A percentile compares a stretch with the other conserved stretches of the same genome.
These are phyloP conservation scores for Syrmaticus mikado DNA, from an alignment of 2,113 vertebrate genomes.

Conservation along the genomic window DNA sequence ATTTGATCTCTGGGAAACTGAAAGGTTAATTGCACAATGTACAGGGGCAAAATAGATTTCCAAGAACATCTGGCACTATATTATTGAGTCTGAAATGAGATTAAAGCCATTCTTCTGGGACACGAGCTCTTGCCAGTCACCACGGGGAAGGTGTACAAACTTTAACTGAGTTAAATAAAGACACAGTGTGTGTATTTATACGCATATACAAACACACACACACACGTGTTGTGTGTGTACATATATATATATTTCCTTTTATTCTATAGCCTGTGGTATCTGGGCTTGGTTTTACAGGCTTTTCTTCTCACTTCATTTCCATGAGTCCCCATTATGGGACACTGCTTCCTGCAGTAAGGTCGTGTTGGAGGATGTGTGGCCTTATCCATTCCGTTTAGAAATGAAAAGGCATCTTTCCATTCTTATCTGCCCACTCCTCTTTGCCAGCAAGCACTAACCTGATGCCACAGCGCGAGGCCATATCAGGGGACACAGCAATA, in stretches of 20 bases:
- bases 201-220: background rate
- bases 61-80: constrained; percentile 68
- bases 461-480: background rate
- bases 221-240: accelerated
- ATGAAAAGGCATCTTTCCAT: background rate
- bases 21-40: constrained; percentile 76
- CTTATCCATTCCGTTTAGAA: background rate
- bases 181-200: constrained; percentile 48
- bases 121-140: constrained; percentile 39
- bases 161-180: constrained; percentile 63
- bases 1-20: constrained; percentile 71
- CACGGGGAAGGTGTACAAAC: constrained; percentile 54
- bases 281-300: constrained; percentile 2
- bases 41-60: constrained; percentile 70
- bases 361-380: background rate
- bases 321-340: background rate
- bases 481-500: background rate
- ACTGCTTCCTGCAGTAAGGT: background rate
- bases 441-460: background rate
- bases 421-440: background rate
- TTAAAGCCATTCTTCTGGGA: constrained; percentile 69
- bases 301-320: constrained; percentile 15
- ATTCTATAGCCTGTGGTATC: background rate
- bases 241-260: background rate
- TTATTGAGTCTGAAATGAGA: constrained; percentile 64